A percentile compares a stretch with the other conserved stretches of the same genome.
Evolutionary conservation across 1,140 invertebrate species (phyloP).

Genomic region (Aethina tumida): DNA sequence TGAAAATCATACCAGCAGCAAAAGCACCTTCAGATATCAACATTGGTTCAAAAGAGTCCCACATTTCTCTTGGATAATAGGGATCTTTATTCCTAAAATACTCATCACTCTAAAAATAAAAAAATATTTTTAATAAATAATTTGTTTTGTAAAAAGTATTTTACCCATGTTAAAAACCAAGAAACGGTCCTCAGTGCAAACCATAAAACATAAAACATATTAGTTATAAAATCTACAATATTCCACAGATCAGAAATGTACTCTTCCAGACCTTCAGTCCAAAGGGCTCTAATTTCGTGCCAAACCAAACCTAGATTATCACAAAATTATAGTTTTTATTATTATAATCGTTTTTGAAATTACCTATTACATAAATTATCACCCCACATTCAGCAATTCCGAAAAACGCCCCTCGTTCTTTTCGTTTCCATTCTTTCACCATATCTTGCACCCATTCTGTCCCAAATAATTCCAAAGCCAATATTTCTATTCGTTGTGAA

Average conservation of each 20-base stretch:
- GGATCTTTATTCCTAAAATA: slow-evolving; percentile 14
- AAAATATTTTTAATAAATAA: slow-evolving; percentile 47
- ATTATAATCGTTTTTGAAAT: slow-evolving; percentile 9
- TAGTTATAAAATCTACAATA: slow-evolving; percentile 92
- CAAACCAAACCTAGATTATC: slow-evolving; percentile 69
- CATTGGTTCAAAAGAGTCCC: slow-evolving; percentile 90
- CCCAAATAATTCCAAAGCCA: slow-evolving; percentile 61
- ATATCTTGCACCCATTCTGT: slow-evolving; percentile 51
- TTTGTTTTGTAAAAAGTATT: slow-evolving; percentile 63
- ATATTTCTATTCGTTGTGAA: slow-evolving; percentile 72
- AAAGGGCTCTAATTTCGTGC: slow-evolving; percentile 78
- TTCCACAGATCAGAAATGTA: slow-evolving; percentile 95
- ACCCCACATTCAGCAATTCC: slow-evolving; percentile 64
- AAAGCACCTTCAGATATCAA: slow-evolving; percentile 90
- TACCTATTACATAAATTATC: slow-evolving; percentile 67
- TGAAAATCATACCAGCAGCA: slow-evolving; percentile 89
- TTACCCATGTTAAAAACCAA: slow-evolving; percentile 68
- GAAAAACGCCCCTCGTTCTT: slow-evolving; percentile 69
- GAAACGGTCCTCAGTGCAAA: slow-evolving; percentile 67
- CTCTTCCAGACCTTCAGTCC: slow-evolving; percentile 77
- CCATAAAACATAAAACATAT: slow-evolving; percentile 88
- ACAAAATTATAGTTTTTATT: too few species aligned
- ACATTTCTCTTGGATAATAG: slow-evolving; percentile 53
- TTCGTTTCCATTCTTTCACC: slow-evolving; percentile 48
- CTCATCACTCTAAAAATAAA: slow-evolving; percentile 20